Base-by-base conservation (phyloP, 2,888 invertebrate genomes). In the Aporophyla lueneburgensis region DNA sequence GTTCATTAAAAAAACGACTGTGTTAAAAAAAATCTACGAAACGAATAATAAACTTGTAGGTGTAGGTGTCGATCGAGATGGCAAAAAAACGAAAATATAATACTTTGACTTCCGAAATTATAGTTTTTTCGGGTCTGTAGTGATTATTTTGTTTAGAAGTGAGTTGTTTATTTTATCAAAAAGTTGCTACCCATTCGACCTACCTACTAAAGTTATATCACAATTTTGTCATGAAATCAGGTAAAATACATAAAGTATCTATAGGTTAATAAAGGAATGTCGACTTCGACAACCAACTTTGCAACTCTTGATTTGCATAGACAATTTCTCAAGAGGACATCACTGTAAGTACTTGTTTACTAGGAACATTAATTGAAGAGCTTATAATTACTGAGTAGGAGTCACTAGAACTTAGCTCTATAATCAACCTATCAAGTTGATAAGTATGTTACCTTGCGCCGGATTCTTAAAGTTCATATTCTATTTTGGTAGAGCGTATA, bases 261-360 rank as follows among this genome's bases (percentile, higher is more conserved):
- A 51, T 27, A 33, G 33, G 33, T 81, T 56, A 61, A 16, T 59
- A 5, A 46, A 73, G 56, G 63, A 73, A 65, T 58, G 43, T 70
- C 7, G 43, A 40, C 69, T 68, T 33, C 67, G 46, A 81, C 80
- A 81, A 71, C 59, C 10, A 24, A 46, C 10, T 71, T 49, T 19
- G 61, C 56, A 74, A 68, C 19, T 71, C n/a, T 51, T 43, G 33
- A 74, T 83, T 82, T 71, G 78, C 83, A 82, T 76, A 73, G 81
- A 51, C 53, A 53, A 53, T 73, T 71, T 71, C 65, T 53, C 69
- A 81, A 68, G 63, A 62, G 65, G 81, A 62, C 56, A 58, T 63
- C 40, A n/a, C 46, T 27, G n/a, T 54, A 27, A 63, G 24, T 58
- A 58, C 63, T 54, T 1, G 14, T 53, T 58, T n/a, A 14, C 46